Evolutionary conservation across 1,140 invertebrate species (phyloP).

Genomic region (Drosophila auraria): DNA sequence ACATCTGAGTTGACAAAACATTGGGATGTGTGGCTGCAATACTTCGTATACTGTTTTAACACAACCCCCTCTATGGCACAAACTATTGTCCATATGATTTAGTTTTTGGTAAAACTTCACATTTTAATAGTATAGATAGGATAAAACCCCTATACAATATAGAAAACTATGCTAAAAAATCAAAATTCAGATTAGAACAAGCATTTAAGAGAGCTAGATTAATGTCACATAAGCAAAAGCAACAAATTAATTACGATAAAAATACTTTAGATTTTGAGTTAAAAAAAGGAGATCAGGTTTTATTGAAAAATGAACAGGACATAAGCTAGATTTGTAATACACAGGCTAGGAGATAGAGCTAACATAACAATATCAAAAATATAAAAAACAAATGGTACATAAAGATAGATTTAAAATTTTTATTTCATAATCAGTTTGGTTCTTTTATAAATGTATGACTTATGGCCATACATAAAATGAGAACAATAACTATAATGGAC

Average conservation of each 20-base stretch:
- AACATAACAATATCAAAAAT: no score
- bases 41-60: no score
- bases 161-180: no score
- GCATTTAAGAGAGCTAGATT: neutral
- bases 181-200: no score
- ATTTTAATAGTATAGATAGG: neutral
- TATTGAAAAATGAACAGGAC: neutral
- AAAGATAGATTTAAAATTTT: no score
- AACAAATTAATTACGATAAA: neutral
- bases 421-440: no score
- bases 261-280: neutral
- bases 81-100: neutral
- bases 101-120: neutral
- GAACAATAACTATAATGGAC: no score
- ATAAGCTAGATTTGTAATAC: neutral
- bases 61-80: constrained; percentile 5
- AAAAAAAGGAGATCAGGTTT: neutral
- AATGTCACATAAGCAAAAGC: neutral
- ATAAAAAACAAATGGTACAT: no score
- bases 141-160: neutral
- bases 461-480: no score
- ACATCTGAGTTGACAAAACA: no score
- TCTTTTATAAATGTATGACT: no score
- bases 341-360: neutral
- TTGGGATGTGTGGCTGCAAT: no score